Percentiles rank a stretch among this genome's conserved stretches.
phyloP scores from a whole-genome alignment of 2,888 invertebrate genomes.

The Stictocephala bisonia region DNA sequence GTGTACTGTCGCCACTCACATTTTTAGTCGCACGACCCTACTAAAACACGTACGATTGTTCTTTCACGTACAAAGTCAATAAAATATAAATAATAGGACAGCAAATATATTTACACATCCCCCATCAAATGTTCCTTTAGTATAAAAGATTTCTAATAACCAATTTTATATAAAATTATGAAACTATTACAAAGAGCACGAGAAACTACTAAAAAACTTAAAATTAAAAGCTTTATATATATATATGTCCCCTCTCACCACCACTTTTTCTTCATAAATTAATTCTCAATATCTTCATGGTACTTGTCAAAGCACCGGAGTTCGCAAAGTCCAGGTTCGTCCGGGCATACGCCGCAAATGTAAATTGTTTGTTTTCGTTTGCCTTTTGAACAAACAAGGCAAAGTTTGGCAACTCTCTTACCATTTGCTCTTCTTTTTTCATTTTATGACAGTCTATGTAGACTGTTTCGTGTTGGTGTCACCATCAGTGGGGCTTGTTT shows the following conservation, averaged over 20 bases:
- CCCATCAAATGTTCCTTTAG: no score
- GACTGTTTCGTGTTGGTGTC: background rate
- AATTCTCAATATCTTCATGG: slow-evolving; percentile 39
- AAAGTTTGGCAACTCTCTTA: background rate
- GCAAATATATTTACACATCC: no score
- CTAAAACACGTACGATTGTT: no score
- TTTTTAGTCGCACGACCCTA: no score
- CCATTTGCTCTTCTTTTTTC: slow-evolving; percentile 8
- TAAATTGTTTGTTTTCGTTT: slow-evolving; percentile 50
- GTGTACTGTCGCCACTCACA: no score
- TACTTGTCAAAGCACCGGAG: slow-evolving; percentile 49
- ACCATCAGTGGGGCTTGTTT: background rate
- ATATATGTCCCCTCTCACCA: background rate
- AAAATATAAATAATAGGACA: no score
- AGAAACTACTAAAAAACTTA: no score
- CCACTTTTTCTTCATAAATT: background rate
- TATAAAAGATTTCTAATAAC: no score
- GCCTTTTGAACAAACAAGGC: slow-evolving; percentile 50
- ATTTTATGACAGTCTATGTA: slow-evolving; percentile 1
- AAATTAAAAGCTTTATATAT: background rate
- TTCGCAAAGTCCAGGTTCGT: slow-evolving; percentile 50
- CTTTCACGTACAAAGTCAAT: no score
- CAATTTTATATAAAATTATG: no score
- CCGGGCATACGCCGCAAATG: slow-evolving; percentile 47
- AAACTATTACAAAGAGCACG: no score